Evolutionary conservation across 2,888 invertebrate genomes (phyloP), one percentile per base, ranked within the genome.

Genomic region (Scaptomyza reducta): DNA sequence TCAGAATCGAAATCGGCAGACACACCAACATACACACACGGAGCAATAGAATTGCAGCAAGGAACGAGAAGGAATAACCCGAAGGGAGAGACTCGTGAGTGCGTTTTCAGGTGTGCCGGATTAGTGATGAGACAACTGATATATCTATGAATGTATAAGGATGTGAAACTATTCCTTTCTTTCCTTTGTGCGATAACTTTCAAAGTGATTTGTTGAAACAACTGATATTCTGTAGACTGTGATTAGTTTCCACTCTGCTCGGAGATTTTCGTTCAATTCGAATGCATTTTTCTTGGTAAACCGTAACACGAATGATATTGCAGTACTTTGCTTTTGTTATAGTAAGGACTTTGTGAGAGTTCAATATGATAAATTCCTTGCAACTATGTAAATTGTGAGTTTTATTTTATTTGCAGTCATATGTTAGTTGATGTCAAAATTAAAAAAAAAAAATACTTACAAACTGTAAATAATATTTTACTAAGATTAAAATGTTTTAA

Each of bases 71-170:
- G 53, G 44, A 49, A 31, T 31, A 46, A 16, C 0, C 1, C 38
- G 44, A 22, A 66, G 44, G 16, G 18, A 25, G 56, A 65, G 51
- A n/a, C n/a, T 57, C 59, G 45, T 64, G 68, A 61, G 84, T 70
- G 57, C 70, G 74, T 77, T 60, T 66, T 22, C 80, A 87, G 87
- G 74, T 87, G 87, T 84, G 61, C 49, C 16, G 53, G 70, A 63
- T 81, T 81, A 81, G 87, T 63, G 80, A 70, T 70, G 69, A 80
- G 70, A 74, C 81, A 80, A 70, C 63, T 74, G 68, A 58, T 58
- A 42, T 54, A 56, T 74, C 42, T 49, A 33, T 45, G 51, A n/a
- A 59, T 49, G 35, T 44, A 27, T 45, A 29, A 16, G 14, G 25
- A 13, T 42, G 6, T 46, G 38, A 22, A 27, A 16, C 6, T 41